Percentiles rank a stretch among this genome's conserved stretches.
Conservation (phyloP, 2,888 invertebrate genomes). For the Orgyia antiqua region DNA sequence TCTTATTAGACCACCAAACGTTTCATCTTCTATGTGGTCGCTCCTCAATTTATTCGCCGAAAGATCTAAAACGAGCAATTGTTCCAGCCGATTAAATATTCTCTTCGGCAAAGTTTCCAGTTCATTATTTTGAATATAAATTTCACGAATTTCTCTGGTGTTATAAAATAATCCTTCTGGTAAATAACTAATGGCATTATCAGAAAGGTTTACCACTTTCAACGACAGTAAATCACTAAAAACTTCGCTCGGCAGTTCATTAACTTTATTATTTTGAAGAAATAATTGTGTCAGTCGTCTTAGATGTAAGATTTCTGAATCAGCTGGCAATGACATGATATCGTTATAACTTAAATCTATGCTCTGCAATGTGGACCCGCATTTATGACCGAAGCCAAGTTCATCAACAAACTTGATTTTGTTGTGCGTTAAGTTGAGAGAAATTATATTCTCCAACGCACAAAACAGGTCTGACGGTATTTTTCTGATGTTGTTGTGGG, state of each 20-base stretch:
- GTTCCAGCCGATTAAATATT: slow-evolving; percentile 90
- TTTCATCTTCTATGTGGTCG: slow-evolving; percentile 90
- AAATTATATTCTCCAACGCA: slow-evolving; percentile 86
- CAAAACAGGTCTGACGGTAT: slow-evolving; percentile 89
- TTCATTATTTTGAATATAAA: slow-evolving; percentile 92
- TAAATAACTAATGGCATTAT: slow-evolving; percentile 88
- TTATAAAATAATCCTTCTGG: slow-evolving; percentile 90
- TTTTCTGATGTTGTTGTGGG: slow-evolving; percentile 87
- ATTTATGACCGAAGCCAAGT: slow-evolving; percentile 82
- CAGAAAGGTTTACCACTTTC: slow-evolving; percentile 89
- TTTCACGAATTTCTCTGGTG: slow-evolving; percentile 88
- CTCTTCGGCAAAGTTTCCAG: slow-evolving; percentile 90
- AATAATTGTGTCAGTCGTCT: slow-evolving; percentile 88
- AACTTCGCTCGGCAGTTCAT: slow-evolving; percentile 86
- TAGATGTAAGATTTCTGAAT: slow-evolving; percentile 86
- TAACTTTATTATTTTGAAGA: slow-evolving; percentile 90
- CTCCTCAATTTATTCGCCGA: slow-evolving; percentile 91
- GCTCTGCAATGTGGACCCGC: slow-evolving; percentile 84
- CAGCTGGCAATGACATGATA: slow-evolving; percentile 84
- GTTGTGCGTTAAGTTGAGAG: slow-evolving; percentile 91
- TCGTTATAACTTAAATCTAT: slow-evolving; percentile 91
- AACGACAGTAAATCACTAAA: slow-evolving; percentile 88
- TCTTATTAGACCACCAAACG: slow-evolving; percentile 90
- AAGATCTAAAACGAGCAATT: slow-evolving; percentile 90
- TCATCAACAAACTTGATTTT: slow-evolving; percentile 87